Conservation (phyloP, 1,140 invertebrate genomes). For the Panagrolaimus sp. region DNA sequence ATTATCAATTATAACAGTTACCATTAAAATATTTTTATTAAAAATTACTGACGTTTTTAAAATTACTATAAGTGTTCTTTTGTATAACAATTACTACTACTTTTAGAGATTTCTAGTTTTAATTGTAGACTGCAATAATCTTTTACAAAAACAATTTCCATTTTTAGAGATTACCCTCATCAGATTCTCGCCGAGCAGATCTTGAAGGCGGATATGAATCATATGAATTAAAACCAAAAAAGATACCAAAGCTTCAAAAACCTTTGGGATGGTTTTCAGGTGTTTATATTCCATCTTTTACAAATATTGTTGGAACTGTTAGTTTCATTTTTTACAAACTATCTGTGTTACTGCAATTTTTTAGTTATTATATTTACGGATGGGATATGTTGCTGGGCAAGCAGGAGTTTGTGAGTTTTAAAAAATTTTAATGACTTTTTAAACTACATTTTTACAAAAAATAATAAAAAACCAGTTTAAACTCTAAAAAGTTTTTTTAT, state of each 20-base stretch:
- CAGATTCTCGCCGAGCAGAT: not conserved
- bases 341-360: no score
- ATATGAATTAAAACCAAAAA: not conserved
- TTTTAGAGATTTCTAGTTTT: no score
- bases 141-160: not conserved
- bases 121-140: no score
- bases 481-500: no score
- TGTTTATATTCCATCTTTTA: conserved; percentile 25
- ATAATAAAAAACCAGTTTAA: not conserved
- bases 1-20: no score
- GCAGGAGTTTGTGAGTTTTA: conserved; percentile 26
- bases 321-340: no score
- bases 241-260: not conserved
- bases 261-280: conserved; percentile 14
- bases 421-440: not conserved
- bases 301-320: conserved; percentile 26
- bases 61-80: no score
- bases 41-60: no score
- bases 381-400: conserved; percentile 25
- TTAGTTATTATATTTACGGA: conserved; percentile 21
- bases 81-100: no score
- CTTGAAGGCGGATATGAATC: not conserved
- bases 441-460: not conserved
- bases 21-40: no score
- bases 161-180: not conserved